Conservation (phyloP, 2,888 invertebrate genomes). For the Nasonovia ribisnigri region DNA sequence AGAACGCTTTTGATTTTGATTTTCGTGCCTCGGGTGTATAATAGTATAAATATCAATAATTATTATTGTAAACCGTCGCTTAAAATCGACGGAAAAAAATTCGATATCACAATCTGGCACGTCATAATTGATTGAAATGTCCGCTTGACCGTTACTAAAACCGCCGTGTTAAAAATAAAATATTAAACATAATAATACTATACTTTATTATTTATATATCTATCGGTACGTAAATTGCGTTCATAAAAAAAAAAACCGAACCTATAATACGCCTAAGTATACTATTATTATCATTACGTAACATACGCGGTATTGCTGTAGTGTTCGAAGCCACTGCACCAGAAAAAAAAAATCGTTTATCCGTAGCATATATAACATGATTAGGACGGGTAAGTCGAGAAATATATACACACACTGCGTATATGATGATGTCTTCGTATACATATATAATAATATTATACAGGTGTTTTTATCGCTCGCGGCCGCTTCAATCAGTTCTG, state of each 20-base stretch:
- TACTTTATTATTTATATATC: neutral
- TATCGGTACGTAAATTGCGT: neutral
- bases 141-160: neutral
- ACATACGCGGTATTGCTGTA: neutral
- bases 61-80: too few relatives aligned
- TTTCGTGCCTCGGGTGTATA: neutral
- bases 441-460: neutral
- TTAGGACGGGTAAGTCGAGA: neutral
- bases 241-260: neutral
- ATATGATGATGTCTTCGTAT: neutral
- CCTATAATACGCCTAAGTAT: neutral
- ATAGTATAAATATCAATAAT: neutral
- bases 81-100: neutral
- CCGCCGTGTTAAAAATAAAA: neutral
- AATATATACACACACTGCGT: neutral
- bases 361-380: neutral
- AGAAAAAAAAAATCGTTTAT: neutral
- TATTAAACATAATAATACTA: neutral
- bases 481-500: constrained; percentile 34
- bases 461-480: constrained; percentile 17
- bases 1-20: neutral
- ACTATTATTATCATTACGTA: neutral
- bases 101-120: neutral
- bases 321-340: neutral
- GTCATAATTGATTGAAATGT: neutral